These are phyloP conservation scores for Epistrophe grossulariae DNA, from an alignment of 2,888 invertebrate genomes.

Conservation along the genomic window DNA sequence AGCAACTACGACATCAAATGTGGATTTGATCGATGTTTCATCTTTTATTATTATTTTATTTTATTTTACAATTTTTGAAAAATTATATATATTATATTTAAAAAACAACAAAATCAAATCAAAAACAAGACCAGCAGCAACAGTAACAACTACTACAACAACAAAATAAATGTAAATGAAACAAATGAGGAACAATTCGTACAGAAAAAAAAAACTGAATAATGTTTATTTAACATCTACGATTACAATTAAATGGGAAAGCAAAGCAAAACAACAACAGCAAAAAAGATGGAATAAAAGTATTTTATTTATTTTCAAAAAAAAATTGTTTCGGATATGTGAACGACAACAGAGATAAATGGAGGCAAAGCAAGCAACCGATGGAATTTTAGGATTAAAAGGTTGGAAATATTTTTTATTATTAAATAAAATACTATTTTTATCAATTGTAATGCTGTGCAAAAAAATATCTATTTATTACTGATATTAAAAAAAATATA, in stretches of 20 bases:
- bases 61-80: constrained; percentile 75
- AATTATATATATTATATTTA: constrained; percentile 75
- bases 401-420: constrained; percentile 71
- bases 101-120: constrained; percentile 69
- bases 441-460: constrained; percentile 70
- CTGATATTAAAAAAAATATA: constrained; percentile 55
- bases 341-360: constrained; percentile 48
- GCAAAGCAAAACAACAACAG: constrained; percentile 63
- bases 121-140: constrained; percentile 65
- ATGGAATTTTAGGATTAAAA: constrained; percentile 74
- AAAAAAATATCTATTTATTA: constrained; percentile 75
- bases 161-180: constrained; percentile 54
- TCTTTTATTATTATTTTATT: constrained; percentile 77
- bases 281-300: constrained; percentile 55
- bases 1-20: constrained; percentile 78
- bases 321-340: constrained; percentile 32
- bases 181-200: constrained; percentile 57
- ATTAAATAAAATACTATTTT: constrained; percentile 70
- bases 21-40: constrained; percentile 80
- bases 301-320: constrained; percentile 66
- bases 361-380: constrained; percentile 50
- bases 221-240: constrained; percentile 54
- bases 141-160: constrained; percentile 52
- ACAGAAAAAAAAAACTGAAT: constrained; percentile 48
- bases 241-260: constrained; percentile 47